Percentiles rank a stretch among this genome's conserved stretches.
Evolutionary conservation across 2,888 invertebrate genomes (phyloP).

Genomic region (Amblyjoppa fuscipennis): DNA sequence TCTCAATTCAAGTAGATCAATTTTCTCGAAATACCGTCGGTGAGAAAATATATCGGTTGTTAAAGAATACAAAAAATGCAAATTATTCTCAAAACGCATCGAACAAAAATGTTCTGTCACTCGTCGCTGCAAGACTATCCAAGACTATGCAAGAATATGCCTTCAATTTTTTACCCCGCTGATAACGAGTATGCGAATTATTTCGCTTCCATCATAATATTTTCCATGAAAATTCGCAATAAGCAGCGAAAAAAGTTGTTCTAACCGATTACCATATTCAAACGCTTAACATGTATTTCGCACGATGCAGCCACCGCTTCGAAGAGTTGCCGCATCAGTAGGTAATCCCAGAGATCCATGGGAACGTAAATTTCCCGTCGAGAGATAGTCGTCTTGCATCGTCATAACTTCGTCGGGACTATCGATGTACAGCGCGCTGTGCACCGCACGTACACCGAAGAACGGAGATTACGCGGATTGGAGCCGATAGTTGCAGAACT

Average conservation of each 20-base stretch:
- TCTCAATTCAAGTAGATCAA: too few relatives aligned
- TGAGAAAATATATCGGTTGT: too few relatives aligned
- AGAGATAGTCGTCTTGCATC: background rate
- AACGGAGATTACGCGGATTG: slow-evolving; percentile 18
- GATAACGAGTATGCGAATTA: too few relatives aligned
- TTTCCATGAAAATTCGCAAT: background rate
- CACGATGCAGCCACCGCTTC: background rate
- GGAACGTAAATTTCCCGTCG: background rate
- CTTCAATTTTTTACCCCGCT: too few relatives aligned
- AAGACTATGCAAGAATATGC: too few relatives aligned
- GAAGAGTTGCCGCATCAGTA: background rate
- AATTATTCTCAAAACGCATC: too few relatives aligned
- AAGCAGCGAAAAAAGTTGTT: background rate
- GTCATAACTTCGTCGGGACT: background rate
- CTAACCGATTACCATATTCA: background rate
- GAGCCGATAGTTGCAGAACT: slow-evolving; percentile 31
- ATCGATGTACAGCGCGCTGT: background rate
- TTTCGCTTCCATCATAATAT: background rate
- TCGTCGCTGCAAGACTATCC: too few relatives aligned
- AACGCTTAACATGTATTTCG: background rate
- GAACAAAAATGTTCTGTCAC: too few relatives aligned
- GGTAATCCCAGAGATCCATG: background rate
- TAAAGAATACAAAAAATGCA: too few relatives aligned
- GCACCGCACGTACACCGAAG: background rate
- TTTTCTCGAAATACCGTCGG: too few relatives aligned